A percentile compares a stretch with the other conserved stretches of the same genome.
Evolutionary conservation across 2,113 vertebrate species (phyloP).

Genomic region (Tichodroma muraria): DNA sequence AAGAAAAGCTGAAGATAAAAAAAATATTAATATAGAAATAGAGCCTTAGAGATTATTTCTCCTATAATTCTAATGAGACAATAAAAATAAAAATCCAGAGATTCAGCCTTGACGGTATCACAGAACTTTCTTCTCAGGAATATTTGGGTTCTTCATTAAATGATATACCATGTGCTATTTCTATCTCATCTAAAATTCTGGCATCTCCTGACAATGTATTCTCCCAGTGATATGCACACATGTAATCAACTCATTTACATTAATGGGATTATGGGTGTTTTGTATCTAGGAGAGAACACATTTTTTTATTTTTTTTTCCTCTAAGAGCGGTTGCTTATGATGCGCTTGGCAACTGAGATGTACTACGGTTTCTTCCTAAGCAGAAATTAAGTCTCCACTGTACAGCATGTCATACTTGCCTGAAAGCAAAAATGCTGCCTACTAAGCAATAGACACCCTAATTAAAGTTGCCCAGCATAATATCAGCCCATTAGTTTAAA

Average conservation of each 20-base stretch:
- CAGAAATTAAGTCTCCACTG: constrained; percentile 42
- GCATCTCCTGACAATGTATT: constrained; percentile 21
- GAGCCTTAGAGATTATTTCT: not conserved
- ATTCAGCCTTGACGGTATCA: not conserved
- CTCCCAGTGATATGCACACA: not conserved
- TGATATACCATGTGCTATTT: not conserved
- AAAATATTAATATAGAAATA: constrained; percentile 1
- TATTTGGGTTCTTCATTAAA: constrained; percentile 30
- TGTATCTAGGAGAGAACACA: constrained; percentile 16
- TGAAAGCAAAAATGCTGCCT: constrained; percentile 56
- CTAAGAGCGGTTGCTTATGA: not conserved
- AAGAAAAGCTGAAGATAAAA: not conserved
- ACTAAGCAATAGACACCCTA: constrained; percentile 43
- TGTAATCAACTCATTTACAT: constrained; percentile 50
- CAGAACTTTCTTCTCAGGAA: constrained; percentile 7
- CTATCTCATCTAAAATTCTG: constrained; percentile 46
- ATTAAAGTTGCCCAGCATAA: constrained; percentile 53
- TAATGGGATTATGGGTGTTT: constrained; percentile 46
- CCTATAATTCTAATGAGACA: constrained; percentile 24
- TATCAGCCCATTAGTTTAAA: constrained; percentile 38
- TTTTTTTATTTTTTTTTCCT: not conserved
- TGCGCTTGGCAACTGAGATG: constrained; percentile 21
- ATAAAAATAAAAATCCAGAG: constrained; percentile 37
- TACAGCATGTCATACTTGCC: constrained; percentile 44
- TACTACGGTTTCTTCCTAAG: not conserved